These are phyloP conservation scores for Periparus ater DNA, from an alignment of 2,797 vertebrate species.

Conservation along the genomic window DNA sequence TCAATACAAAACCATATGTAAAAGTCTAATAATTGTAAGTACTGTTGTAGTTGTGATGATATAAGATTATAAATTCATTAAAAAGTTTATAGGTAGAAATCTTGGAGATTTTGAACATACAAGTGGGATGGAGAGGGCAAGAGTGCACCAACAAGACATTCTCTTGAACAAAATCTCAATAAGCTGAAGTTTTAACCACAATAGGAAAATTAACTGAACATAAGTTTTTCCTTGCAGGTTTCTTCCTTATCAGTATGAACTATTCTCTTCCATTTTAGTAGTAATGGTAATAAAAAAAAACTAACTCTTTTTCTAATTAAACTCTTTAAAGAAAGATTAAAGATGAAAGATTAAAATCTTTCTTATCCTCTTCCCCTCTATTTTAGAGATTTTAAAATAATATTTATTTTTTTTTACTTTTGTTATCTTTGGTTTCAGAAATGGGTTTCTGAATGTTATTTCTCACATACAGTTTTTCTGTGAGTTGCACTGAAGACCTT, in stretches of 20 bases:
- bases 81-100: background rate
- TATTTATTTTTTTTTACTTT: background rate
- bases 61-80: background rate
- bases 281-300: background rate
- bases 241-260: background rate
- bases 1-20: background rate
- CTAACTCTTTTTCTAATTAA: background rate
- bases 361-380: background rate
- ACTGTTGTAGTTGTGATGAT: background rate
- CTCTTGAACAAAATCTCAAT: background rate
- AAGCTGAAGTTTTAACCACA: background rate
- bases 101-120: background rate
- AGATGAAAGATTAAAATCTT: background rate
- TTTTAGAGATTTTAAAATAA: background rate
- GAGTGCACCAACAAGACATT: background rate
- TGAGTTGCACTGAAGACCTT: background rate
- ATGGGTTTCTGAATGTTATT: background rate
- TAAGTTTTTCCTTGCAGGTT: background rate
- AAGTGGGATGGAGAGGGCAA: background rate
- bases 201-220: background rate
- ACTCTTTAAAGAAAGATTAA: background rate
- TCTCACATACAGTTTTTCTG: background rate
- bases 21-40: background rate
- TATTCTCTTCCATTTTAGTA: background rate
- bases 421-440: background rate